Base-by-base conservation (phyloP, 2,888 invertebrate species). In the Limnephilus marmoratus region DNA sequence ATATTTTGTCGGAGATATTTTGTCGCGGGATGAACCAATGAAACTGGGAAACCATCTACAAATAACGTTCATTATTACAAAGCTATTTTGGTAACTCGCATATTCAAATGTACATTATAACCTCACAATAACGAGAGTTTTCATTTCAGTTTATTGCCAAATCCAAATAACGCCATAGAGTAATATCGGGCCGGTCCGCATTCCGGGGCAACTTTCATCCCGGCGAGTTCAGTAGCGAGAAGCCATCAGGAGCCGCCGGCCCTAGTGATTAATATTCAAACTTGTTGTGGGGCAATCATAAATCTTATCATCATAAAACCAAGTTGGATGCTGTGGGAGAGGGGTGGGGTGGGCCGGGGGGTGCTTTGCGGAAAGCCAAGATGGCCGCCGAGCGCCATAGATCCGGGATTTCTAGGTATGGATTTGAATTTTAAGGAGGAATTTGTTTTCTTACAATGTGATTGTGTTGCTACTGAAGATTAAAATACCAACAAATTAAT, bases 281-380 rank as follows among this genome's bases (percentile, higher is more conserved):
- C 93, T 93, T 92, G 93, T 92, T 92, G 93, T 93, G 92, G 93
- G 92, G 93, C 93, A 93, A 93, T 93, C 93, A 93, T 93, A 93
- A 93, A 93, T 93, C 93, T 93, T 93, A 93, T 93, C 93, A 93
- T 93, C 93, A 93, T 93, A 93, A 93, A 93, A 93, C 93, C 93
- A 88, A 88, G 31, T 88, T 88, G 88, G 53, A 31, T 86, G 86
- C 4, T 37, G 53, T 15, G 49, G 1, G 90, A 29, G 31, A 4
- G 81, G 41, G 45, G 49, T 18, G 31, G 31, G 49, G 15, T 11
- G 41, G 53, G 49, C 34, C 2, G 34, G 24, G 90, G 85, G 34
- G 31, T 53, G 53, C 85, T 85, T 90, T 85, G 53, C 34, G 82
- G 85, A 68, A 49, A 85, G 83, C 31, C 90, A 90, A 90, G 90